Percentiles rank a stretch among this genome's conserved stretches.
These are phyloP conservation scores for Rhinolophus sinicus DNA, from an alignment of 2,113 vertebrate species.

Conservation along the genomic window DNA sequence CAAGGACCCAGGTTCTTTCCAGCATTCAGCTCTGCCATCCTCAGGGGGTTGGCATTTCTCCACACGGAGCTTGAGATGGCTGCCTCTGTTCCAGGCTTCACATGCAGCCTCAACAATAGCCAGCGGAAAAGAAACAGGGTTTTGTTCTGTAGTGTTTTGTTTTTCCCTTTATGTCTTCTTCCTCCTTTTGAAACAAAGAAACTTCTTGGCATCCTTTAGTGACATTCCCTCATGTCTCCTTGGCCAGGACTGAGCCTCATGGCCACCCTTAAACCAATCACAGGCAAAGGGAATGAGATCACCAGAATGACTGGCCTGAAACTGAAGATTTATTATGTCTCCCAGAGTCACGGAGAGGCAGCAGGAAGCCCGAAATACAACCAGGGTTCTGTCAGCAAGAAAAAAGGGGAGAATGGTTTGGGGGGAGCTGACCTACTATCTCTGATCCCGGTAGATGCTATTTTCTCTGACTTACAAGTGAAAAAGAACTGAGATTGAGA, in stretches of 20 bases:
- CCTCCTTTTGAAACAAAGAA: background rate
- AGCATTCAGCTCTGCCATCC: background rate
- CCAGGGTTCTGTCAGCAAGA: background rate
- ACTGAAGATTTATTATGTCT: background rate
- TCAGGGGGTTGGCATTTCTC: background rate
- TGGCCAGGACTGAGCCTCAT: background rate
- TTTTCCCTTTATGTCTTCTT: background rate
- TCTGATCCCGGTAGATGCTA: background rate
- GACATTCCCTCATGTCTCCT: background rate
- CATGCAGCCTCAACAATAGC: background rate
- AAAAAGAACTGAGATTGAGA: background rate
- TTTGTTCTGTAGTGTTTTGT: background rate
- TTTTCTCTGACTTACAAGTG: background rate
- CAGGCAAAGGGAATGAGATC: background rate
- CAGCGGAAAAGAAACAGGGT: background rate
- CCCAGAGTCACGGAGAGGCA: background rate
- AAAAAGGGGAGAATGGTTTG: background rate
- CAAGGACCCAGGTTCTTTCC: background rate
- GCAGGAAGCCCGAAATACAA: background rate
- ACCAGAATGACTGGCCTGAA: background rate
- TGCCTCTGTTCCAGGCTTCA: background rate
- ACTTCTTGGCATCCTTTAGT: background rate
- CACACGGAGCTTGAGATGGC: background rate
- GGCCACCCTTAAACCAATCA: background rate
- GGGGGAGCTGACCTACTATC: background rate